These are phyloP conservation scores for Halocynthia roretzi DNA, from an alignment of 23 tunicate genomes.

Conservation along the genomic window DNA sequence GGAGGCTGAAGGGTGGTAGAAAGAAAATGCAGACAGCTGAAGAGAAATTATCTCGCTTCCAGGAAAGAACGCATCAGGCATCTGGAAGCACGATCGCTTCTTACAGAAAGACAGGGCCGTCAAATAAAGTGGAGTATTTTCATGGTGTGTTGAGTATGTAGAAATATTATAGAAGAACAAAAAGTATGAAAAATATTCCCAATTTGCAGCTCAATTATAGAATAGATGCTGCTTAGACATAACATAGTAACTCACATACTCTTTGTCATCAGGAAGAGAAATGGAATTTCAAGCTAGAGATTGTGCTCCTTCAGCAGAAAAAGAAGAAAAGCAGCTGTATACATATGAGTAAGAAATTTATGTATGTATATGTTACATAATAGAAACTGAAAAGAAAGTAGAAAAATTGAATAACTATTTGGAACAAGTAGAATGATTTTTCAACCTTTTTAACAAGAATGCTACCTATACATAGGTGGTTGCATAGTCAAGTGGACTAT, in stretches of 20 bases:
- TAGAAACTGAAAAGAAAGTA: neutral
- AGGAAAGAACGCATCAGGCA: conserved; percentile 20
- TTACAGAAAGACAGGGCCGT: conserved; percentile 14
- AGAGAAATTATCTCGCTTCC: conserved; percentile 50
- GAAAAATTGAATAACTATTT: no score
- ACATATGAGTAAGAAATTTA: conserved; percentile 54
- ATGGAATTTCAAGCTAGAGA: conserved; percentile 25
- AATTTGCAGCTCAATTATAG: neutral
- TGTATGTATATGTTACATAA: no score
- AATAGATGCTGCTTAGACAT: neutral
- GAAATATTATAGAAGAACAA: neutral
- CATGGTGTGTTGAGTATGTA: conserved; percentile 29
- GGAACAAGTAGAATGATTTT: no score
- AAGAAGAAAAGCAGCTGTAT: conserved; percentile 46
- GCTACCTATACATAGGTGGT: conserved; percentile 14
- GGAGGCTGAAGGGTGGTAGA: conserved; percentile 52
- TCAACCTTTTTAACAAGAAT: no score
- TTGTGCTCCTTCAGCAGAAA: conserved; percentile 28
- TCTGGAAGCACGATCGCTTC: neutral
- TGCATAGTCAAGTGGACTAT: conserved; percentile 26
- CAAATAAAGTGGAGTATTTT: conserved; percentile 48
- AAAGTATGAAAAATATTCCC: neutral
- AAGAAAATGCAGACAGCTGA: conserved; percentile 50
- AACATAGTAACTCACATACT: neutral
- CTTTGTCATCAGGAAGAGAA: conserved; percentile 40